phyloP scores from a whole-genome alignment of 2,797 vertebrate species.

The Rhynchonycteris naso region DNA sequence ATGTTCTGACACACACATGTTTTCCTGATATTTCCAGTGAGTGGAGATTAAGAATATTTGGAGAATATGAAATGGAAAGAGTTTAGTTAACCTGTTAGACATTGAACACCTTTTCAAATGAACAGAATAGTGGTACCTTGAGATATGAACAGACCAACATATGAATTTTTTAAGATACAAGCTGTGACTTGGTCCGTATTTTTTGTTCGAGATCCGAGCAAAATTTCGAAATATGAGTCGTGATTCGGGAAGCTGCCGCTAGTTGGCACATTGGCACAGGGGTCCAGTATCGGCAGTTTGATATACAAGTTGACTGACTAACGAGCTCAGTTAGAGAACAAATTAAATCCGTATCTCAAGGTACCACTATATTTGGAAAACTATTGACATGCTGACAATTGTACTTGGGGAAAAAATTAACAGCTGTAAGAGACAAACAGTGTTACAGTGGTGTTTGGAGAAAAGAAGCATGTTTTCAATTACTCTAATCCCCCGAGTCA shows the following conservation, averaged over 20 bases:
- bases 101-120: neutral
- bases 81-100: neutral
- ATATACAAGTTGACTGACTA: too few species aligned
- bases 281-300: too few species aligned
- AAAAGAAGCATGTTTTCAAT: conserved; percentile 52
- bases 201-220: too few species aligned
- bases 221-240: too few species aligned
- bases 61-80: neutral
- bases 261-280: too few species aligned
- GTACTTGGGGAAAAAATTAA: neutral
- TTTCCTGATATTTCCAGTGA: neutral
- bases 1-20: accelerated
- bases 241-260: too few species aligned
- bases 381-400: neutral
- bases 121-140: neutral
- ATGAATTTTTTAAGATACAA: too few species aligned
- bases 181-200: too few species aligned
- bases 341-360: too few species aligned
- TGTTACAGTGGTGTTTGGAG: neutral
- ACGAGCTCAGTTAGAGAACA: too few species aligned
- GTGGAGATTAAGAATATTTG: neutral
- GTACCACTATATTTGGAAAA: neutral
- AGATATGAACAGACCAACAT: too few species aligned
- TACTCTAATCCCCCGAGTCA: conserved; percentile 22
- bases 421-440: neutral